These are phyloP conservation scores for Acleris cristana DNA, from an alignment of 2,888 invertebrate genomes.

Conservation along the genomic window DNA sequence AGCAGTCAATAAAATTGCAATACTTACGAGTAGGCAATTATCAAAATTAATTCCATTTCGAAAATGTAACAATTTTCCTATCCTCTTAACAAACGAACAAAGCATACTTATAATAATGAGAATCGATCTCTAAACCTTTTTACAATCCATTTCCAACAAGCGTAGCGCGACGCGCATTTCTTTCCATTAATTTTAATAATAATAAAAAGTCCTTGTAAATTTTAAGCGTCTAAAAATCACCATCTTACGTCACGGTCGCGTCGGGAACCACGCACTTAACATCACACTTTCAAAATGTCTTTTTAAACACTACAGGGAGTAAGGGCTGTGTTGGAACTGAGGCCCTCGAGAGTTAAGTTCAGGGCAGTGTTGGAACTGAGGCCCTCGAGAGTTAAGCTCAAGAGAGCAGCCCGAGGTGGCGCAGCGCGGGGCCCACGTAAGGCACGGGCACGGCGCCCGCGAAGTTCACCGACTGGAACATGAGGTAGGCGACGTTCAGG, in stretches of 20 bases:
- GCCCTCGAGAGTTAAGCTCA: constrained; percentile 41
- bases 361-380: not conserved
- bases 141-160: constrained; percentile 74
- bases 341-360: constrained; percentile 24
- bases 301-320: constrained; percentile 60
- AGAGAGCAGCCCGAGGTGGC: constrained; percentile 74
- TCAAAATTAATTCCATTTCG: constrained; percentile 61
- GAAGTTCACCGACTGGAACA: constrained; percentile 86
- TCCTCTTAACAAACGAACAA: constrained; percentile 66
- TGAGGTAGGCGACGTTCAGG: constrained; percentile 87
- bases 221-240: constrained; percentile 71
- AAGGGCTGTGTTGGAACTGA: constrained; percentile 8
- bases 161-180: constrained; percentile 70
- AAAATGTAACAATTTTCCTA: constrained; percentile 72
- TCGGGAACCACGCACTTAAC: constrained; percentile 57
- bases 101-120: constrained; percentile 67
- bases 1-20: constrained; percentile 43
- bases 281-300: constrained; percentile 59
- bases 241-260: constrained; percentile 72
- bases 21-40: constrained; percentile 38
- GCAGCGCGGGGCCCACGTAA: constrained; percentile 71
- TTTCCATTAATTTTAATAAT: constrained; percentile 58
- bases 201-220: constrained; percentile 67
- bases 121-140: constrained; percentile 62
- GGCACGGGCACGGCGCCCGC: constrained; percentile 77